Base-by-base conservation (phyloP, 2,888 invertebrate species). In the Dynastes maya region DNA sequence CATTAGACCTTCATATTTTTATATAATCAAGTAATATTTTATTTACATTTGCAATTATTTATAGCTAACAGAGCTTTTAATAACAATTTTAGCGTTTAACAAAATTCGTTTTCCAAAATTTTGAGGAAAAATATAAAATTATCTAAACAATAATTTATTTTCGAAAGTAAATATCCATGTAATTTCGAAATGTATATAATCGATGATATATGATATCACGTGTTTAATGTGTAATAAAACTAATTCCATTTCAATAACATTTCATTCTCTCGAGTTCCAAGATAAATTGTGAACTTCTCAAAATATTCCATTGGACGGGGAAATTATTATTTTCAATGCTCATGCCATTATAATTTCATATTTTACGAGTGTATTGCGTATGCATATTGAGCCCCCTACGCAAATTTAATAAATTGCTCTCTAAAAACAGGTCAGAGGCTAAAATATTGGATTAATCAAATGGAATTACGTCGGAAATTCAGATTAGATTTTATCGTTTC, bases 401-500 rank as follows among this genome's bases (percentile, higher is more conserved):
- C 61, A 22, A 29, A 22, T 6, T 61, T 61, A 61, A 29, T 16
- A 16, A 53, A 53, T 16, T n/a, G n/a, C 53, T n/a, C 16, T 1
- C 53, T 53, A n/a, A 53, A 53, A 53, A 53, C 53, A 16, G 53
- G 53, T 53, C 53, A 4, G 11, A 22, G 4, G 29, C 61, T 22
- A 6, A 11, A 29, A 6, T 29, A 27, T 1, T 11, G 49, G 4
- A 13, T 40, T 49, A 68, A 16, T 68, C 37, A 45, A 67, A 27
- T 49, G 51, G 67, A 45, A 45, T 45, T 67, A 22, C 61, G 45
- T 68, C 8, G 22, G 27, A 49, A 22, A 68, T 27, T 8, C 5
- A 27, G 68, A 68, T 68, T 68, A 68, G 22, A 27, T 8, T 29
- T 68, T 68, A 68, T 68, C 68, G 68, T 11, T 22, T 13, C 8